phyloP scores from a whole-genome alignment of 2,113 vertebrate species.

The Ptilonorhynchus violaceus region DNA sequence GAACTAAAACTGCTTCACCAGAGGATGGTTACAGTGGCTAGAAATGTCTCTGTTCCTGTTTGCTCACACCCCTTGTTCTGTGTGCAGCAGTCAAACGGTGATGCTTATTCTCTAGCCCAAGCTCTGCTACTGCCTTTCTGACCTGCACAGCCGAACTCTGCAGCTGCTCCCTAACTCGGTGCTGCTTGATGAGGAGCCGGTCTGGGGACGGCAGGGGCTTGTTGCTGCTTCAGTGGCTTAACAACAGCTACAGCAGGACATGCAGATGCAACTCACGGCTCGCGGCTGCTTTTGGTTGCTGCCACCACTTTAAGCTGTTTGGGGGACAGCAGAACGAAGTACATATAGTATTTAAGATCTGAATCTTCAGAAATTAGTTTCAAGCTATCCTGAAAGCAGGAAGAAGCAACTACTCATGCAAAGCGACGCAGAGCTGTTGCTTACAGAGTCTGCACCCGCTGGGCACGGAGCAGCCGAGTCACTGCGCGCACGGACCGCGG shows the following conservation, averaged over 20 bases:
- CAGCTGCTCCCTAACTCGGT: neutral
- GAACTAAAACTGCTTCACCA: neutral
- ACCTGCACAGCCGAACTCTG: neutral
- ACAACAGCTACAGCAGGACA: neutral
- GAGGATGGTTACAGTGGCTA: neutral
- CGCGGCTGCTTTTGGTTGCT: neutral
- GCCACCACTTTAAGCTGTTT: rapidly evolving
- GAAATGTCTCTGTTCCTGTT: neutral
- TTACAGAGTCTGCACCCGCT: neutral
- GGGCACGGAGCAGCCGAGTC: neutral
- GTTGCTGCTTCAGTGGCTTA: neutral
- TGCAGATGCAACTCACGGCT: neutral
- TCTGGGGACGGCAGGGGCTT: neutral
- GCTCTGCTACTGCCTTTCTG: neutral
- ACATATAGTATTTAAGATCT: neutral
- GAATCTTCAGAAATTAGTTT: neutral
- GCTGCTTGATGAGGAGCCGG: neutral
- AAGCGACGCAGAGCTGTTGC: neutral
- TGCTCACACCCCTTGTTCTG: neutral
- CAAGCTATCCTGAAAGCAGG: neutral
- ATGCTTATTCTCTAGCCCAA: neutral
- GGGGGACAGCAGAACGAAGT: neutral
- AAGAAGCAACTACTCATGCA: neutral
- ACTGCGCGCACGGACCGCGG: rapidly evolving
- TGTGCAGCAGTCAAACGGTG: neutral